phyloP scores from a whole-genome alignment of 2,113 vertebrate genomes.

The Rostratula benghalensis region DNA sequence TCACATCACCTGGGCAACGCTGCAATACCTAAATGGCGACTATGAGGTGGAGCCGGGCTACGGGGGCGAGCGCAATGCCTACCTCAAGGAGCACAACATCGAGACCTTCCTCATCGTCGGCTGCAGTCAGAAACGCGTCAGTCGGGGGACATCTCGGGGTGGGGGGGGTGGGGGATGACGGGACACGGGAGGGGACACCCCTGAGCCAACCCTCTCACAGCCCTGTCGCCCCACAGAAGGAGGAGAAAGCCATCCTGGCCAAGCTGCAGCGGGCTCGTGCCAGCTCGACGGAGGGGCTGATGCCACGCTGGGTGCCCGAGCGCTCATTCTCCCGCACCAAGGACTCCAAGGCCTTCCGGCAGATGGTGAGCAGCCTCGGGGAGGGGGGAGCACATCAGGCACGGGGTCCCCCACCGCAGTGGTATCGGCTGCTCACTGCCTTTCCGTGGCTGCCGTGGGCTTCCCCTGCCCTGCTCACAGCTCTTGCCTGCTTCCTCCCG shows the following conservation, averaged over 20 bases:
- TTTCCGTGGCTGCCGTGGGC: not conserved
- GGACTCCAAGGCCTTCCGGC: conserved; percentile 96
- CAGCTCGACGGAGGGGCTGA: conserved; percentile 89
- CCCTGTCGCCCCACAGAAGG: conserved; percentile 77
- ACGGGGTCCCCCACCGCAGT: rapidly evolving
- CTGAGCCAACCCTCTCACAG: not conserved
- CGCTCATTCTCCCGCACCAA: conserved; percentile 91
- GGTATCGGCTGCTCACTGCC: not conserved
- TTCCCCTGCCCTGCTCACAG: not conserved
- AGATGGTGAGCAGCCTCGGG: conserved; percentile 83
- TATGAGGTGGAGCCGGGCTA: conserved; percentile 95
- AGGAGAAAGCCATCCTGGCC: conserved; percentile 95
- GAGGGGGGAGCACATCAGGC: rapidly evolving
- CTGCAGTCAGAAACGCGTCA: conserved; percentile 94
- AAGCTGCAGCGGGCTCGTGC: conserved; percentile 90
- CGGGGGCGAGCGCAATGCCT: conserved; percentile 91
- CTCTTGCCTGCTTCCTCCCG: not conserved
- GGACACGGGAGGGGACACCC: too few species aligned
- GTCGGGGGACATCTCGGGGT: not conserved
- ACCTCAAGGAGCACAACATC: conserved; percentile 95
- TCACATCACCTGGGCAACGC: conserved; percentile 93
- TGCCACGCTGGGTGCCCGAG: conserved; percentile 93
- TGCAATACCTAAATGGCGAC: conserved; percentile 95
- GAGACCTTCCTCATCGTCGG: conserved; percentile 95
- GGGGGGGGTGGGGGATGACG: too few species aligned